A percentile compares a stretch with the other conserved stretches of the same genome.
phyloP scores from a whole-genome alignment of 2,888 invertebrate species.

The Tyria jacobaeae region DNA sequence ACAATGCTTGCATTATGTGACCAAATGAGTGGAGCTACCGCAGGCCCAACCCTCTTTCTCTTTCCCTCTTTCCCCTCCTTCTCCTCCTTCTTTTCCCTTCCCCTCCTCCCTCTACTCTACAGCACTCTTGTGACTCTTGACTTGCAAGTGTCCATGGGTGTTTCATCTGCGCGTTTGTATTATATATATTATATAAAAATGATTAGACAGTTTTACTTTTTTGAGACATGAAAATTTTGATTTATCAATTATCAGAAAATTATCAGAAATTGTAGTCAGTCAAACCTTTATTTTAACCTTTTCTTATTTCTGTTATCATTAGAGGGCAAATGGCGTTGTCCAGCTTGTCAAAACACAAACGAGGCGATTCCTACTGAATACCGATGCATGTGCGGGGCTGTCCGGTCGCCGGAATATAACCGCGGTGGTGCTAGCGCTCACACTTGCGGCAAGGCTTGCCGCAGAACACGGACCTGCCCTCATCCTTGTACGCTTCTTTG shows the following conservation, averaged over 20 bases:
- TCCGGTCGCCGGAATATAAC: constrained; percentile 90
- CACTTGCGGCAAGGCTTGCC: constrained; percentile 96
- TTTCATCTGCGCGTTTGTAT: no score
- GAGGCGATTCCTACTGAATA: constrained; percentile 92
- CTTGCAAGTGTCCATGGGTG: no score
- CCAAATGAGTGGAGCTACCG: no score
- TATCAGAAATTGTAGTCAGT: no score
- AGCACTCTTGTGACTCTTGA: no score
- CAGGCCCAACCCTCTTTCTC: no score
- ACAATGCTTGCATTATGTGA: no score
- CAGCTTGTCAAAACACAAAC: constrained; percentile 96
- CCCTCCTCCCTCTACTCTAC: no score
- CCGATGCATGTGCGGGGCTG: constrained; percentile 96
- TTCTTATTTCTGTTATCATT: background rate
- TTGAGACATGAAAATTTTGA: background rate
- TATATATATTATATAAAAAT: no score
- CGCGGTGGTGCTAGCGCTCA: constrained; percentile 92
- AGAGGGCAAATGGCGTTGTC: constrained; percentile 97
- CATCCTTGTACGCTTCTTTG: constrained; percentile 93
- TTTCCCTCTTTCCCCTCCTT: no score
- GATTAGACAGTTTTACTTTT: no score
- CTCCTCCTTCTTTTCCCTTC: no score
- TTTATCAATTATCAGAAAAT: background rate
- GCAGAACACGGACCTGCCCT: constrained; percentile 85
- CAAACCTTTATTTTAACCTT: background rate